Base-by-base conservation (phyloP, 2,797 vertebrate species). In the Meda fulgida region DNA sequence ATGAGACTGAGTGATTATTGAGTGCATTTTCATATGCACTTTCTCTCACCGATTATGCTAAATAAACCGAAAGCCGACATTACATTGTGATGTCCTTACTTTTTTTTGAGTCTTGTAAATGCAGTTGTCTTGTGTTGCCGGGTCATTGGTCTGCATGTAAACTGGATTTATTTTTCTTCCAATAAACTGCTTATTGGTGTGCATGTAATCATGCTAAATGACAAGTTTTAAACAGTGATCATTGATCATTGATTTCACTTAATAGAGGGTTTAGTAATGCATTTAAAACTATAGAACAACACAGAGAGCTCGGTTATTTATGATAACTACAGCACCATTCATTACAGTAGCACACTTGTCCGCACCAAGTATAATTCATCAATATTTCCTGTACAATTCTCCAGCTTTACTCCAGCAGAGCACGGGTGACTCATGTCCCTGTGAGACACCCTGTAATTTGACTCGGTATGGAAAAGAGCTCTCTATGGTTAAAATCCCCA, bases 401-500 rank as follows among this genome's bases (percentile, higher is more conserved):
- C 53, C 94, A 98, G 97, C 97, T 76, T 93, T 94, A 90, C 92
- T 96, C 1, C 96, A 97, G 90, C 97, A 97, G 91, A 97, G 95
- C 91, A 94, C 94, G 1, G 96, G 95, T 81, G 97, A 98, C n/a
- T 94, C 92, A 5, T 99, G 98, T 92, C 94, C 95, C 88, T 99
- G 98, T 84, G 97, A 98, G 91, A 99, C 96, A 0, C 98, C 98
- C 0, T 99, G 98, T 92, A 98, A 99, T 92, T 91, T 99, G 92
- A 99, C 98, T 0, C 97, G 98, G 86, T 99, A 99, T 0, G 97
- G 96, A 88, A 99, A 99, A 94, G 98, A 99, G 91, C 97, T 99
- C 90, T 99, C 98, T 90, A 99, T 99, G 98, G 98, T 99, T 87
- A 98, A 97, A 93, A 99, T 99, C 85, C 98, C 98, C 90, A 99